Evolutionary conservation across 2,113 vertebrate species (phyloP), one percentile per base, ranked within the genome.

Genomic region (Calidris pygmaea): DNA sequence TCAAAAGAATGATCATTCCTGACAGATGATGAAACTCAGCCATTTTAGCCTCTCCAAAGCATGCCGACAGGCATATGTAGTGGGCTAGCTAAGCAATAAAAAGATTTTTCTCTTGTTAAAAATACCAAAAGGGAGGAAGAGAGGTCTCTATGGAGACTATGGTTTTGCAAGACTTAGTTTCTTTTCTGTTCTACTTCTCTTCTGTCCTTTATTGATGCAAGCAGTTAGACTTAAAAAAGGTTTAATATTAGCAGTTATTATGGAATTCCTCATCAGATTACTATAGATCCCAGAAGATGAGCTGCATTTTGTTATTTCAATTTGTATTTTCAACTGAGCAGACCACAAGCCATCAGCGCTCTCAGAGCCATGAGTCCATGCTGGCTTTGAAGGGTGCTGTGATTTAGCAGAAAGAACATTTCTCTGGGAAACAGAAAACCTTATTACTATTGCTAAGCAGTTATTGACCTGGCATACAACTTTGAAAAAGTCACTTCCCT

Each of bases 171-270:
- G 77, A 87, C 66, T 87, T 55, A 2, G 15, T 45, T 77, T 29
- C 68, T 87, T 81, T 93, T 70, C 68, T 74, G 26, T 52, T 91
- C 84, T 90, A 53, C 32, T 91, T 82, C 87, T 70, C 63, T 89
- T 66, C 66, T 84, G 52, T 85, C 75, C 50, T 76, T 89, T 76
- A 65, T 50, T 73, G 53, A 66, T 72, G 65, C 14, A 55, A 89
- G 39, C 24, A 90, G 62, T 67, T 37, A 77, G 83, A 89, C 71
- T 71, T 93, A 65, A 53, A 65, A 87, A 96, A 84, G 50, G 23
- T 91, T 94, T 96, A 74, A 79, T 87, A 87, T 88, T 89, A 72
- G 73, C 79, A 89, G 73, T 80, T 89, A 70, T 89, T 89, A 66
- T 29, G 32, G 86, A 92, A 96, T 92, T 89, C 67, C 50, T 94